Conservation (phyloP, 2,797 vertebrate genomes). For the Lates japonicus region DNA sequence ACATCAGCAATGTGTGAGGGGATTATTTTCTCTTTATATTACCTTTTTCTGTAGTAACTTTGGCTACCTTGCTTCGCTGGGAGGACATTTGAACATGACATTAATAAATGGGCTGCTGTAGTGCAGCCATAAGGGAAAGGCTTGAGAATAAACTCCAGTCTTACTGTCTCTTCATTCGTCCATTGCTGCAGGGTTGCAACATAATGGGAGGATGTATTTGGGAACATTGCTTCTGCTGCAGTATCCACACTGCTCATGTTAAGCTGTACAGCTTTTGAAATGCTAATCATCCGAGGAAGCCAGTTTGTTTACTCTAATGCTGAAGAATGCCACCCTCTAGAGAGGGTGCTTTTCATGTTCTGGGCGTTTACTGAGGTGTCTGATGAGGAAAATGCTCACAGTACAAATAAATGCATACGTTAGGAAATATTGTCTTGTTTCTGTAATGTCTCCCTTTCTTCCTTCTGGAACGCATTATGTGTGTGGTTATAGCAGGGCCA, state of each 20-base stretch:
- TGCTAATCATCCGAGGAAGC: slow-evolving; percentile 71
- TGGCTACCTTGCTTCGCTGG: slow-evolving; percentile 12
- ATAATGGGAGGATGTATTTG: slow-evolving; percentile 43
- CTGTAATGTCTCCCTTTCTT: neutral
- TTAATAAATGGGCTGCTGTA: slow-evolving; percentile 32
- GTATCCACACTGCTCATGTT: slow-evolving; percentile 48
- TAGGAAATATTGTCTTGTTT: slow-evolving; percentile 8
- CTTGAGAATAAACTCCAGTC: slow-evolving; percentile 21
- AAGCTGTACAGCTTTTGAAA: slow-evolving; percentile 71
- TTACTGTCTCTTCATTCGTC: slow-evolving; percentile 21
- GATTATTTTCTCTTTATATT: slow-evolving; percentile 1
- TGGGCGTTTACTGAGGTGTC: slow-evolving; percentile 38
- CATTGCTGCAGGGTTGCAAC: slow-evolving; percentile 51
- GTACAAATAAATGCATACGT: slow-evolving; percentile 2
- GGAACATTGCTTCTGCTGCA: slow-evolving; percentile 64
- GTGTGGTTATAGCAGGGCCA: slow-evolving; percentile 28
- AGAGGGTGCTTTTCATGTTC: slow-evolving; percentile 40
- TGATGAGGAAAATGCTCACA: slow-evolving; percentile 38
- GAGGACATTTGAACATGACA: slow-evolving; percentile 10
- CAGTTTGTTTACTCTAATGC: slow-evolving; percentile 75
- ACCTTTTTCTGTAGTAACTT: slow-evolving; percentile 16
- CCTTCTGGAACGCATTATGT: slow-evolving; percentile 6
- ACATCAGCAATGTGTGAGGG: slow-evolving; percentile 29
- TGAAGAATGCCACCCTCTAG: slow-evolving; percentile 56
- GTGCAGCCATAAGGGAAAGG: slow-evolving; percentile 12